These are phyloP conservation scores for Margarornis squamiger DNA, from an alignment of 2,797 vertebrate species.

Conservation along the genomic window DNA sequence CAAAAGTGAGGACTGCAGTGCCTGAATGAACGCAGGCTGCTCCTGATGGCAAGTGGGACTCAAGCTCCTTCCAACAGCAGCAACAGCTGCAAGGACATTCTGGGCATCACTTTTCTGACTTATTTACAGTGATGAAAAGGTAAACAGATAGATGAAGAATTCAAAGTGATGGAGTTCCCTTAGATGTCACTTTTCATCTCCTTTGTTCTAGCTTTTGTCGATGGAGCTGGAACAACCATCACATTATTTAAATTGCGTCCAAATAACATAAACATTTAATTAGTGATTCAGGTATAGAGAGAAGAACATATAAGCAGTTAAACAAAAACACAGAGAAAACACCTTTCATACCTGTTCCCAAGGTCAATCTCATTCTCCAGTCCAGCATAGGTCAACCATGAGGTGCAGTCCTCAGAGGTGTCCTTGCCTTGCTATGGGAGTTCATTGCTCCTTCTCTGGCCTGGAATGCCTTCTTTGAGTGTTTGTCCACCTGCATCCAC, in stretches of 20 bases:
- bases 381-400: rapidly evolving
- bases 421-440: not conserved
- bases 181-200: not conserved
- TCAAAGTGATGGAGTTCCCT: not conserved
- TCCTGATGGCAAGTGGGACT: not conserved
- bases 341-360: not conserved
- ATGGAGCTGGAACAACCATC: not conserved
- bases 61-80: not conserved
- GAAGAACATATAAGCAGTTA: not conserved
- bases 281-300: not conserved
- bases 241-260: not conserved
- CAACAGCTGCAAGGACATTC: not conserved
- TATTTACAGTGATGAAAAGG: not conserved
- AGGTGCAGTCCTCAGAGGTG: not conserved
- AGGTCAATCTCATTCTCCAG: not conserved
- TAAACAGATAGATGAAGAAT: not conserved
- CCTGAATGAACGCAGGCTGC: rapidly evolving
- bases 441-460: not conserved
- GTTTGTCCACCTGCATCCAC: not conserved
- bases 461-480: not conserved
- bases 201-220: not conserved
- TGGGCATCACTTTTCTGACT: not conserved
- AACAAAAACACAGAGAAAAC: not conserved
- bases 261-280: not conserved
- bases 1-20: not conserved